Conservation (phyloP, 2,888 invertebrate species). For the Psylliodes chrysocephalus region DNA sequence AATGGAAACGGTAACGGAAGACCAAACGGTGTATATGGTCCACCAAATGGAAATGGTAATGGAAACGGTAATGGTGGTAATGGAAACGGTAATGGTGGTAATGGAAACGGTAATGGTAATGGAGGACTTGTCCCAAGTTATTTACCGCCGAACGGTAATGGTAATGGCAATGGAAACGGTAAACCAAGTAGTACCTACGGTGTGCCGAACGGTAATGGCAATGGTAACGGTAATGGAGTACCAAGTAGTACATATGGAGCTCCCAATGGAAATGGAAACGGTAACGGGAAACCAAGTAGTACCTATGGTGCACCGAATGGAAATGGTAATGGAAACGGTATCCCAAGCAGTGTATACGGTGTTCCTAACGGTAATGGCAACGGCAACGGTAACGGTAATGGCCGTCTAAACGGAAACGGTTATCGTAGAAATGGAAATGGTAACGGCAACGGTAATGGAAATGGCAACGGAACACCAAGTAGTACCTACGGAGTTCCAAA, state of each 20-base stretch:
- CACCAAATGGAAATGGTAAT: slow-evolving; percentile 41
- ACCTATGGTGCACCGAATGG: slow-evolving; percentile 36
- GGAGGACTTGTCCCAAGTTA: slow-evolving; percentile 17
- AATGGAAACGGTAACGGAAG: slow-evolving; percentile 45
- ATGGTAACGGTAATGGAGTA: slow-evolving; percentile 38
- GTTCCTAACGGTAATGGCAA: slow-evolving; percentile 29
- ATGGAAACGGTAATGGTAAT: slow-evolving; percentile 38
- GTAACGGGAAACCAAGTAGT: slow-evolving; percentile 32
- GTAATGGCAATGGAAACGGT: slow-evolving; percentile 45
- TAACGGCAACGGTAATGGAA: slow-evolving; percentile 50
- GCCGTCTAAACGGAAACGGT: slow-evolving; percentile 9
- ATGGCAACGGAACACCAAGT: slow-evolving; percentile 33
- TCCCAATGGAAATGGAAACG: slow-evolving; percentile 31
- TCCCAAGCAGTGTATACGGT: slow-evolving; percentile 6
- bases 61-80: slow-evolving; percentile 38
- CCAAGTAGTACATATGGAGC: slow-evolving; percentile 27
- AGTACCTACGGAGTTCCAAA: slow-evolving; percentile 50
- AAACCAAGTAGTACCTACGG: slow-evolving; percentile 55
- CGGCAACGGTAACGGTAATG: slow-evolving; percentile 31
- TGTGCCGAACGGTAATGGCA: slow-evolving; percentile 52
- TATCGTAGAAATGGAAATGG: slow-evolving; percentile 51
- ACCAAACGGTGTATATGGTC: slow-evolving; percentile 38
- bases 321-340: slow-evolving; percentile 45
- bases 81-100: slow-evolving; percentile 35
- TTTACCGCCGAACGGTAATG: slow-evolving; percentile 29